Base-by-base conservation (phyloP, 2,113 vertebrate genomes). In the Myotis davidii region DNA sequence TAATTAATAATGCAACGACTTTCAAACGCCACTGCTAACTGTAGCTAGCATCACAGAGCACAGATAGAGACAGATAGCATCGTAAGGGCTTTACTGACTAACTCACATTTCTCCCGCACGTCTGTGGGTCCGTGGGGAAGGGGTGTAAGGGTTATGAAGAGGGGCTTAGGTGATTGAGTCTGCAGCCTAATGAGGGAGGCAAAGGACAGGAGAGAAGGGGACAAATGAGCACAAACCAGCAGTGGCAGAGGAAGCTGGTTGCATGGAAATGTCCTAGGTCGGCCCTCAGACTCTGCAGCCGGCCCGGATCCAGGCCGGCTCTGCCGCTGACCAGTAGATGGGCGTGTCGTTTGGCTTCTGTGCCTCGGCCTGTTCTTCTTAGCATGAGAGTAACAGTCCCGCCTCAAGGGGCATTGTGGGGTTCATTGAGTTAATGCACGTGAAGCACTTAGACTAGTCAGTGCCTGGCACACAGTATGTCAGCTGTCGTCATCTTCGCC, bases 251-350 rank as follows among this genome's bases (percentile, higher is more conserved):
- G 59, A 84, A 61, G 25, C 85, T 37, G 21, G 25, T 17, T 8
- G 14, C 20, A 0, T 21, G 54, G 6, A 6, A 0, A 18, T 2
- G 3, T 3, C 1, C 39, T 11, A 18, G 54, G 21, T 37, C 1
- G 1, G 32, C 48, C 81, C 34, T 56, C 74, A 5, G 69, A 23
- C 70, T 4, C 21, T 16, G 25, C 25, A 7, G 29, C 25, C 34
- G 2, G 20, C 76, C 34, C 21, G 50, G 65, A 18, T 34, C 39
- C 25, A 18, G 2, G 56, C 59, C 23, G 64, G 95, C 45, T 45
- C 72, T 27, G 72, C 64, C 5, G 0, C 14, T 16, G 25, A 18
- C 23, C 25, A 23, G 59, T 27, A 61, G 59, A 10, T 0, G 0
- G 32, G 29, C 13, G 0, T 34, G 52, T 78, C 78, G 1, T 37